Evolutionary conservation across 2,888 invertebrate species (phyloP), one percentile per base, ranked within the genome.

Genomic region (Synanthedon myopaeformis): DNA sequence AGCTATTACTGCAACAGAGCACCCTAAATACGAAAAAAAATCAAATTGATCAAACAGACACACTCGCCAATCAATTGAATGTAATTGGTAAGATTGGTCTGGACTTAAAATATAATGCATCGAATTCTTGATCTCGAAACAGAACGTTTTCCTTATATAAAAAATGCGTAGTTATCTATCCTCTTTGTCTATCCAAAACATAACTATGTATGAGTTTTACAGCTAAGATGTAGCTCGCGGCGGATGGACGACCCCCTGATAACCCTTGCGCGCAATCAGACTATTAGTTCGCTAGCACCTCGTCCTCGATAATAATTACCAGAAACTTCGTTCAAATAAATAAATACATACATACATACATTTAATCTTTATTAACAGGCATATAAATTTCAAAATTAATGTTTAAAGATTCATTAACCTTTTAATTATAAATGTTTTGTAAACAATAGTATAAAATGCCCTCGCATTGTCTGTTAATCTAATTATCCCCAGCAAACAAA

Each of bases 21-120:
- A 23, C 19, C 49, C 49, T 49, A 61, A 58, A 55, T 57, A 57
- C 59, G 55, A 55, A 54, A 58, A 23, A 58, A 58, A 57, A 56
- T 57, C 52, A 61, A 61, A 64, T 59, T 65, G 64, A 63, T 65
- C 59, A 63, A 35, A 59, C 66, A 66, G 60, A 62, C 64, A 57
- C 69, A 70, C 74, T 72, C 70, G 69, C 70, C 66, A 66, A 74
- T 71, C 79, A 81, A 83, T 83, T 83, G 81, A 67, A 63, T 59
- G 64, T 77, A 78, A 82, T 82, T 82, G 80, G 68, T 65, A 60
- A 70, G 67, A 71, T 66, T 66, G 72, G 67, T 64, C 65, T 62
- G 61, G 60, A 60, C 58, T 61, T 57, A 58, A 60, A 60, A 56
- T 56, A 56, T 45, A 45, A 45, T 55, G 58, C 59, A 62, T 62